phyloP scores from a whole-genome alignment of 2,888 invertebrate genomes.

The Polia nebulosa region DNA sequence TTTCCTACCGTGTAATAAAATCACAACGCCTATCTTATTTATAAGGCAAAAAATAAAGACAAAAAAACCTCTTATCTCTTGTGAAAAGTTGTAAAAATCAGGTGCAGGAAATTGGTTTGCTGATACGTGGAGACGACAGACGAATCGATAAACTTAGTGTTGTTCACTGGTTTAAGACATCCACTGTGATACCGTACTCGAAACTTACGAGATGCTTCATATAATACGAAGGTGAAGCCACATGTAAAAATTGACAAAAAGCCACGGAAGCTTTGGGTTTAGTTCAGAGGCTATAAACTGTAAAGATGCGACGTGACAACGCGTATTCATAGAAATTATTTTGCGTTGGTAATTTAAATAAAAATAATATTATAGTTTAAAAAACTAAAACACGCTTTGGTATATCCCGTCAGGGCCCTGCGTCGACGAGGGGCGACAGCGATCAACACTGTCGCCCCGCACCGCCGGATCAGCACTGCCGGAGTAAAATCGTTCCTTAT shows the following conservation, averaged over 20 bases:
- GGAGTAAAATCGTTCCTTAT: too few species aligned
- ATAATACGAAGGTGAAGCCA: constrained; percentile 26
- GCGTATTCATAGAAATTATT: too few species aligned
- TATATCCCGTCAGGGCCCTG: too few species aligned
- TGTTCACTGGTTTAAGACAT: constrained; percentile 46
- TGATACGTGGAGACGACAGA: constrained; percentile 52
- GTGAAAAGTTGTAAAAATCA: constrained; percentile 58
- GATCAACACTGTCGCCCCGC: too few species aligned
- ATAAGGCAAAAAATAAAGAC: constrained; percentile 27
- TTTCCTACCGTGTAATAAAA: constrained; percentile 16
- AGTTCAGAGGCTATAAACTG: not conserved
- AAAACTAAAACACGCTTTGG: too few species aligned
- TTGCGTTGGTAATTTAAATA: too few species aligned
- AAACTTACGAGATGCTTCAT: constrained; percentile 40
- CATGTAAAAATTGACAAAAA: constrained; percentile 31
- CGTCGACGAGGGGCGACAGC: too few species aligned
- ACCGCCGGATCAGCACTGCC: too few species aligned
- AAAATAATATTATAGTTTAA: too few species aligned
- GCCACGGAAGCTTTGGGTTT: not conserved
- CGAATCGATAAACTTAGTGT: constrained; percentile 57
- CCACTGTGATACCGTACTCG: constrained; percentile 28
- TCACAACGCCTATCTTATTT: constrained; percentile 1
- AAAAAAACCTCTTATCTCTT: constrained; percentile 44
- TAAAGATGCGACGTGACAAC: too few species aligned
- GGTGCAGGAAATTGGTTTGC: constrained; percentile 61